Conservation (phyloP, 2,888 invertebrate genomes). For the Mesopsocus fuscifrons region DNA sequence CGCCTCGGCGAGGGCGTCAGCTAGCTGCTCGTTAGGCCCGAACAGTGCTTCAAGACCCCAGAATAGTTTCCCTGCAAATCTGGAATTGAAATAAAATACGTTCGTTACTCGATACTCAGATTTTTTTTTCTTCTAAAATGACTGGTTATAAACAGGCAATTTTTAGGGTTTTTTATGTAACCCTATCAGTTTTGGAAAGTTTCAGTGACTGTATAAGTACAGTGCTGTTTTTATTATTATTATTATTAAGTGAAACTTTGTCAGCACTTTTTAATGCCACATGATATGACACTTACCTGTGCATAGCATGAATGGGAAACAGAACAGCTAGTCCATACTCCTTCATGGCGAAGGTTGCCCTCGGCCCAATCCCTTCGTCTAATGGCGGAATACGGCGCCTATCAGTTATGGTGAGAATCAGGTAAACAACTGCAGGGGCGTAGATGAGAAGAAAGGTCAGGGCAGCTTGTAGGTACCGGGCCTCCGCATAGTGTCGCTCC, state of each 20-base stretch:
- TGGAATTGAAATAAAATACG: too few relatives aligned
- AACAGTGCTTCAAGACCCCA: conserved; percentile 54
- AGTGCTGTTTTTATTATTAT: too few relatives aligned
- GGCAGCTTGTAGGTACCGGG: conserved; percentile 32
- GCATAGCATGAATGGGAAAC: conserved; percentile 40
- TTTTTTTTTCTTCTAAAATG: conserved; percentile 1
- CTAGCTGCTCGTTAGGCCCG: conserved; percentile 35
- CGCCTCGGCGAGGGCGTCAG: conserved; percentile 37
- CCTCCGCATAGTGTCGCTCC: conserved; percentile 38
- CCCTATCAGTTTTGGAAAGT: too few relatives aligned
- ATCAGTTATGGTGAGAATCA: conserved; percentile 36
- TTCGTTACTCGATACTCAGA: neutral
- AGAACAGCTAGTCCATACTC: conserved; percentile 32
- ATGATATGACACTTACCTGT: too few relatives aligned
- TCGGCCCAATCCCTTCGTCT: conserved; percentile 27
- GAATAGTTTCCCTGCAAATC: conserved; percentile 52
- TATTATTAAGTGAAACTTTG: too few relatives aligned
- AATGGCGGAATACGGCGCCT: conserved; percentile 32
- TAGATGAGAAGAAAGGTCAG: conserved; percentile 23
- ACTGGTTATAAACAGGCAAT: conserved; percentile 3
- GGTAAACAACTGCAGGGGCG: conserved; percentile 23
- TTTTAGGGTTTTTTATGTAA: too few relatives aligned
- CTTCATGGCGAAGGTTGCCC: conserved; percentile 27
- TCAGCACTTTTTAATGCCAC: too few relatives aligned
- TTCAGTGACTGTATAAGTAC: too few relatives aligned